These are phyloP conservation scores for Fratercula arctica DNA, from an alignment of 2,797 vertebrate genomes.

Conservation along the genomic window DNA sequence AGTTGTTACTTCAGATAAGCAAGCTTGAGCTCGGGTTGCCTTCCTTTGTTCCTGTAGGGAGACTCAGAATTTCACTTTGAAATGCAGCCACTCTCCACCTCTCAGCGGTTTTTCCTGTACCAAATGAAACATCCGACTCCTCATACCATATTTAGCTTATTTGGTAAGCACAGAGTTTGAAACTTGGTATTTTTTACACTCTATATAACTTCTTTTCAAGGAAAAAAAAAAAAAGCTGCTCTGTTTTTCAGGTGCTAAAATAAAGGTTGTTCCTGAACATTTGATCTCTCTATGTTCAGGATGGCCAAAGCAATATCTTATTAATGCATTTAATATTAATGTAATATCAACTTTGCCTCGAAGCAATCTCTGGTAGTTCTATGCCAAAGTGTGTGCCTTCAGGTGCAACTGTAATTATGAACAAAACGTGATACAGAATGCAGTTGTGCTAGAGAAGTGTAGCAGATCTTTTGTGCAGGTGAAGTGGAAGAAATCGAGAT, in stretches of 20 bases:
- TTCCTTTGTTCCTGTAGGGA: background rate
- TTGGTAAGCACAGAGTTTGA: background rate
- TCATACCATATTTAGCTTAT: background rate
- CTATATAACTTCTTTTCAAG: accelerated
- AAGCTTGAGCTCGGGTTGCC: constrained; percentile 19
- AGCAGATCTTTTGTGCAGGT: background rate
- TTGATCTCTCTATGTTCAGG: background rate
- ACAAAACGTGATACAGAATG: background rate
- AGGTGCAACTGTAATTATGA: background rate
- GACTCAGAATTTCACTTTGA: constrained; percentile 13
- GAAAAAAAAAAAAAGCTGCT: background rate
- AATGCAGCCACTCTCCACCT: constrained; percentile 19
- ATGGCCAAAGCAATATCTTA: background rate
- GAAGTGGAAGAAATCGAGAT: background rate
- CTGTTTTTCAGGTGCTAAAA: background rate
- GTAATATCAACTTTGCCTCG: background rate
- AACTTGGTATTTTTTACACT: background rate
- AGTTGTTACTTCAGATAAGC: constrained; percentile 14
- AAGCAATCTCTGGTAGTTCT: background rate
- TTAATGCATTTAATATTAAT: background rate
- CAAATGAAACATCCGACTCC: background rate
- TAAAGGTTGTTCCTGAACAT: background rate
- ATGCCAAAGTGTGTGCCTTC: background rate
- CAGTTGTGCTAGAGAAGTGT: background rate
- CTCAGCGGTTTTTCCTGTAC: constrained; percentile 28